These are phyloP conservation scores for Oenanthe melanoleuca DNA, from an alignment of 2,113 vertebrate genomes.

Conservation along the genomic window DNA sequence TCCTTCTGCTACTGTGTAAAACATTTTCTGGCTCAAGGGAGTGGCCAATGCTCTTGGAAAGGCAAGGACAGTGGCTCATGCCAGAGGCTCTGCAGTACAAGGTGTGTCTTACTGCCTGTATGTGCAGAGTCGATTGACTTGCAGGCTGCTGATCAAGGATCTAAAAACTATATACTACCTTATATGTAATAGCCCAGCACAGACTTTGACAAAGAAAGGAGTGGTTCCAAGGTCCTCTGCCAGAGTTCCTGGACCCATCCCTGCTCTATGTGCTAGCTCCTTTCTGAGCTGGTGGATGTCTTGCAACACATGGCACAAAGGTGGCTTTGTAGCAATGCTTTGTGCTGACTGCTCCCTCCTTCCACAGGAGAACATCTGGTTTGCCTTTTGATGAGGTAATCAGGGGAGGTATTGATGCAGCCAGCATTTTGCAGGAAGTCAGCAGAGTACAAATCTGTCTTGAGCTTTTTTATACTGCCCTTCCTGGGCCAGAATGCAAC, in stretches of 20 bases:
- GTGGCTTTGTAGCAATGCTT: background rate
- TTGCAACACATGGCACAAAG: background rate
- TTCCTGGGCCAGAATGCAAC: background rate
- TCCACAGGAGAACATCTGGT: background rate
- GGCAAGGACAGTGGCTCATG: background rate
- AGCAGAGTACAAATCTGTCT: background rate
- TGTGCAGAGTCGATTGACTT: background rate
- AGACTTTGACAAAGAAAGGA: background rate
- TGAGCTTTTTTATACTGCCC: background rate
- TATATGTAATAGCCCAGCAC: background rate
- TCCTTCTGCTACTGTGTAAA: background rate
- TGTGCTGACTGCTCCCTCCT: background rate
- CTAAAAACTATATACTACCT: background rate
- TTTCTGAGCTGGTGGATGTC: background rate
- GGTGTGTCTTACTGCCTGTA: accelerated
- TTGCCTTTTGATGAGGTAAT: background rate
- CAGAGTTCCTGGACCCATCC: background rate
- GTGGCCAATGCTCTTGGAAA: background rate
- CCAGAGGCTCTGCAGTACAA: background rate
- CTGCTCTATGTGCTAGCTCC: background rate
- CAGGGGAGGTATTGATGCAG: background rate
- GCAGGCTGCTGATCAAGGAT: background rate
- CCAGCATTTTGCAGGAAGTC: background rate
- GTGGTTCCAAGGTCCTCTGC: background rate
- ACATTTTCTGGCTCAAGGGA: background rate